Percentiles rank a stretch among this genome's conserved stretches.
Conservation (phyloP, 92 coral and sea anemone genomes). For the Palythoa caribaeorum region DNA sequence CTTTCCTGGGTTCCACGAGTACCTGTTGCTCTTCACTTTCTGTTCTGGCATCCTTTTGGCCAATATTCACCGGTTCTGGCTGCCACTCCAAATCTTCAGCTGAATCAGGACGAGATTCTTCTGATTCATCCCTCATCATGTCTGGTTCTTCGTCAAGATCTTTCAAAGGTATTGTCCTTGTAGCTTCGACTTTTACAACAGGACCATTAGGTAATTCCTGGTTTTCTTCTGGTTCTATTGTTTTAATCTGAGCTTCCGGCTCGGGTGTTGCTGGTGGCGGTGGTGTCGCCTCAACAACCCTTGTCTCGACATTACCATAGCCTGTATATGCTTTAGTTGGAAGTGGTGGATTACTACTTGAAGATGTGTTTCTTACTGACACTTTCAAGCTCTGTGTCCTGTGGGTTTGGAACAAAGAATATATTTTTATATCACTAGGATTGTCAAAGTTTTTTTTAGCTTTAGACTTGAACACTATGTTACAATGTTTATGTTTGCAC, state of each 20-base stretch:
- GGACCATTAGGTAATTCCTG: constrained; percentile 59
- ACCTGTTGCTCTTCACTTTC: constrained; percentile 1
- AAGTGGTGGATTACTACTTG: constrained; percentile 76
- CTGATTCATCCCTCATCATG: constrained; percentile 90
- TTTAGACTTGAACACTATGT: too few species aligned
- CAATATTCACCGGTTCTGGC: constrained; percentile 62
- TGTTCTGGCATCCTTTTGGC: constrained; percentile 24
- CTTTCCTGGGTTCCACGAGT: not conserved
- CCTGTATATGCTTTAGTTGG: constrained; percentile 79
- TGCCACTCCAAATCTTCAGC: constrained; percentile 88
- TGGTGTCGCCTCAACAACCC: constrained; percentile 84
- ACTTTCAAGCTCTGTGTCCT: constrained; percentile 94
- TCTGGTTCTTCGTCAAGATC: constrained; percentile 92
- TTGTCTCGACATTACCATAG: constrained; percentile 87
- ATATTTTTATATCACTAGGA: not conserved
- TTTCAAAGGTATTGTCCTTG: constrained; percentile 69
- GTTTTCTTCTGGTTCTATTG: constrained; percentile 56
- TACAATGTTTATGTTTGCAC: too few species aligned
- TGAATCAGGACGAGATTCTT: constrained; percentile 60
- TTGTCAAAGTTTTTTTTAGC: too few species aligned
- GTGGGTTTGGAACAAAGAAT: not conserved
- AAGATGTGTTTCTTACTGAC: constrained; percentile 71
- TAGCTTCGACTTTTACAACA: constrained; percentile 59
- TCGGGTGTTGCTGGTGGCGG: constrained; percentile 30
- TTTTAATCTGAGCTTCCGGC: constrained; percentile 37